Evolutionary conservation across 2,113 vertebrate species (phyloP).

Genomic region (Pseudorectes ferrugineus): DNA sequence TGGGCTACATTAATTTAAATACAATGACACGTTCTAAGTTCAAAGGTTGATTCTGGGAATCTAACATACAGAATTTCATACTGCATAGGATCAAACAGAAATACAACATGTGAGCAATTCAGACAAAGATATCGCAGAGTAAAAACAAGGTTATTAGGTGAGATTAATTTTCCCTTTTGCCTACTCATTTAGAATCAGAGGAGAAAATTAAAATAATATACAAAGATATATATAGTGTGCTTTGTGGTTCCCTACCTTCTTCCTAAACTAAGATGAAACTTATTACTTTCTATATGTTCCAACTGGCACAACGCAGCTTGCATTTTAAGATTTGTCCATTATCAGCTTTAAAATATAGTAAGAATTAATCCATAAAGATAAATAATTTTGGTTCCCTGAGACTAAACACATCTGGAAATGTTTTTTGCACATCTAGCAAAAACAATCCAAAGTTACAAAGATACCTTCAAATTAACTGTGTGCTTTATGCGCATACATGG

Average conservation of each 20-base stretch:
- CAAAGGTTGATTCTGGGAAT: not conserved
- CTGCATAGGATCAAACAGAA: not conserved
- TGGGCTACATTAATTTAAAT: not conserved
- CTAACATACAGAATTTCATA: not conserved
- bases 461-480: not conserved
- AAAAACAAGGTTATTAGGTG: not conserved
- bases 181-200: slow-evolving; percentile 1
- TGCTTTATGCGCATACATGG: not conserved
- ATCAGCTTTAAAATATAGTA: slow-evolving; percentile 7
- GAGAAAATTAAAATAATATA: slow-evolving; percentile 4
- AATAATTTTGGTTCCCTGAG: not conserved
- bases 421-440: slow-evolving; percentile 2
- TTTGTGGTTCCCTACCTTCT: not conserved
- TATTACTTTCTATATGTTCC: not conserved
- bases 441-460: not conserved
- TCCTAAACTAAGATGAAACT: not conserved
- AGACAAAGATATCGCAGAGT: not conserved
- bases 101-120: not conserved
- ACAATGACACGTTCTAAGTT: not conserved
- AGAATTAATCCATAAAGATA: not conserved
- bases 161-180: not conserved
- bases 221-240: not conserved
- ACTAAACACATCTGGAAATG: slow-evolving; percentile 30
- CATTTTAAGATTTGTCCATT: slow-evolving; percentile 2
- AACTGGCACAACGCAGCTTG: not conserved